phyloP scores from a whole-genome alignment of 2,797 vertebrate genomes.

The Monodelphis domestica region DNA sequence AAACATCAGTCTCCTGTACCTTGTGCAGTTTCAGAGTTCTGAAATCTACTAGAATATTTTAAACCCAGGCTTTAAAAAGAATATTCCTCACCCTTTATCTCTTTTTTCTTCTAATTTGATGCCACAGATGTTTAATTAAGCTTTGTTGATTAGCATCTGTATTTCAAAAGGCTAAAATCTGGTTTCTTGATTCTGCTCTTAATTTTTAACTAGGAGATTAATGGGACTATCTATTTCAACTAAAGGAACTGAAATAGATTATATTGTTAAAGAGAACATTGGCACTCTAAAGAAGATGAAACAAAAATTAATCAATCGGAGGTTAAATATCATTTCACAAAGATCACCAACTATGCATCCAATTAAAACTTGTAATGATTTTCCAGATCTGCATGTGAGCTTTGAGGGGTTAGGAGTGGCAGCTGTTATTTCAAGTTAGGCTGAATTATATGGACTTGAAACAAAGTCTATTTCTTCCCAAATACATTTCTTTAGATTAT shows the following conservation, averaged over 20 bases:
- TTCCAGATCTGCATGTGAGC: background rate
- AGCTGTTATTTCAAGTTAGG: background rate
- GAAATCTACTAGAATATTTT: background rate
- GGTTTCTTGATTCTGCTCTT: constrained; percentile 23
- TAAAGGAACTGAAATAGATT: constrained; percentile 32
- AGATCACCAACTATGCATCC: background rate
- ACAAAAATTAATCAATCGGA: constrained; percentile 3
- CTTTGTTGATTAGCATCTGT: background rate
- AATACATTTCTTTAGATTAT: constrained; percentile 12
- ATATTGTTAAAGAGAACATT: background rate
- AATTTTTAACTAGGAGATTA: constrained; percentile 29
- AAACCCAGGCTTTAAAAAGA: constrained; percentile 1
- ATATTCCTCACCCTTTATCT: background rate
- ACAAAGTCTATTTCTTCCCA: constrained; percentile 11
- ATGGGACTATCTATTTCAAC: background rate
- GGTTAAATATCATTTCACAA: constrained; percentile 14
- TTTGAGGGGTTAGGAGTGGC: background rate
- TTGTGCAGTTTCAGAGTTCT: background rate
- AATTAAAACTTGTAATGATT: background rate
- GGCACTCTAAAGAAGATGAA: constrained; percentile 6
- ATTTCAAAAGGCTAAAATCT: constrained; percentile 22
- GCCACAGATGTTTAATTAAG: constrained; percentile 39
- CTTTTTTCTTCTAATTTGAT: constrained; percentile 5
- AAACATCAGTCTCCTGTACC: background rate
- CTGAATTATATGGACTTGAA: background rate